Percentiles rank a stretch among this genome's conserved stretches.
Evolutionary conservation across 2,888 invertebrate genomes (phyloP).

Genomic region (Drosophila recens): DNA sequence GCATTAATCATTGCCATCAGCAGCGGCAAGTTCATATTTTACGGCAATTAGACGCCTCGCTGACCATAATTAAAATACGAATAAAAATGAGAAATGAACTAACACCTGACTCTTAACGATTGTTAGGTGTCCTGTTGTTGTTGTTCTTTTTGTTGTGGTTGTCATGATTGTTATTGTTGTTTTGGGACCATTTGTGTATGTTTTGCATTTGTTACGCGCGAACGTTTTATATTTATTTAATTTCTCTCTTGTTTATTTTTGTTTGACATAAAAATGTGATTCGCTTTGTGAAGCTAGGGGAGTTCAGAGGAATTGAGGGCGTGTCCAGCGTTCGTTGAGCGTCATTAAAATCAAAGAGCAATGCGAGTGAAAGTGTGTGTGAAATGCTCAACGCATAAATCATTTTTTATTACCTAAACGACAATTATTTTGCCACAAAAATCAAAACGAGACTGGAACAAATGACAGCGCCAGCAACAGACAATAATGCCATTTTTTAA

Average conservation of each 20-base stretch:
- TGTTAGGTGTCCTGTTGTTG: slow-evolving; percentile 14
- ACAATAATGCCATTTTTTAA: slow-evolving; percentile 32
- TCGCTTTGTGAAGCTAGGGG: slow-evolving; percentile 21
- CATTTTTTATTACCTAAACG: slow-evolving; percentile 78
- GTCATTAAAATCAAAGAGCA: slow-evolving; percentile 59
- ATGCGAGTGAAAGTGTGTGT: slow-evolving; percentile 55
- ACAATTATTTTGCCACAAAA: slow-evolving; percentile 73
- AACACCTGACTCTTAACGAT: slow-evolving; percentile 39
- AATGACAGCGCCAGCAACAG: slow-evolving; percentile 46
- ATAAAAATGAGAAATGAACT: slow-evolving; percentile 14
- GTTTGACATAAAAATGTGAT: slow-evolving; percentile 46
- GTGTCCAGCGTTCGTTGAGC: slow-evolving; percentile 23
- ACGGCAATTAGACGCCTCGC: slow-evolving; percentile 59
- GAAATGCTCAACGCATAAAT: slow-evolving; percentile 61
- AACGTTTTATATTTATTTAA: slow-evolving; percentile 43
- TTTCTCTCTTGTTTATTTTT: slow-evolving; percentile 31
- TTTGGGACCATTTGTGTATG: slow-evolving; percentile 45
- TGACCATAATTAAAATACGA: slow-evolving; percentile 45
- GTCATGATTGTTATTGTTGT: slow-evolving; percentile 45
- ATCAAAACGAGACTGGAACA: slow-evolving; percentile 63
- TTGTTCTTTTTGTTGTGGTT: slow-evolving; percentile 20
- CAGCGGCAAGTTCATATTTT: slow-evolving; percentile 46
- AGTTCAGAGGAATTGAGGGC: slow-evolving; percentile 7
- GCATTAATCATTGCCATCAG: slow-evolving; percentile 43
- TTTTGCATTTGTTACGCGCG: slow-evolving; percentile 36